A percentile compares a stretch with the other conserved stretches of the same genome.
phyloP scores from a whole-genome alignment of 2,888 invertebrate species.

The Tholera decimalis region DNA sequence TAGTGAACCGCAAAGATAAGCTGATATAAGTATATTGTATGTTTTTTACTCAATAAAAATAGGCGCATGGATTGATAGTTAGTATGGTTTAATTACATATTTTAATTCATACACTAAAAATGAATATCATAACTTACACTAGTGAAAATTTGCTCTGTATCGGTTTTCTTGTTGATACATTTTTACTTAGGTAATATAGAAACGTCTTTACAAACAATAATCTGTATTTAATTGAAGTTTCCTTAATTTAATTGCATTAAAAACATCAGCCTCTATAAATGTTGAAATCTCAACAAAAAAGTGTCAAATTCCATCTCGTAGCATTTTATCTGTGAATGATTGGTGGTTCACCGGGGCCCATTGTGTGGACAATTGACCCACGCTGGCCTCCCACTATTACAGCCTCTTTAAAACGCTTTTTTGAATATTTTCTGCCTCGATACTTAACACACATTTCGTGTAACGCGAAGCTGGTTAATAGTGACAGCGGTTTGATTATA shows the following conservation, averaged over 20 bases:
- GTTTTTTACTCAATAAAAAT: too few species aligned
- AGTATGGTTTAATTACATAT: too few species aligned
- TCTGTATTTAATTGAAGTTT: neutral
- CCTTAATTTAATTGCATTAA: neutral
- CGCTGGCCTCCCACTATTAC: slow-evolving; percentile 62
- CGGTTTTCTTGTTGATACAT: too few species aligned
- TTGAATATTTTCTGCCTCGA: slow-evolving; percentile 54
- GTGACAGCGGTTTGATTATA: slow-evolving; percentile 25
- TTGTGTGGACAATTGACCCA: slow-evolving; percentile 71
- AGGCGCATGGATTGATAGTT: too few species aligned
- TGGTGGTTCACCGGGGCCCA: slow-evolving; percentile 69
- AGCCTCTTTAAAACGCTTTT: slow-evolving; percentile 45
- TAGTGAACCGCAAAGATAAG: too few species aligned
- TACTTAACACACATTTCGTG: slow-evolving; percentile 45
- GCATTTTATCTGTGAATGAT: slow-evolving; percentile 74
- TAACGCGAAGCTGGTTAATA: slow-evolving; percentile 9
- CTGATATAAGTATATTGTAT: too few species aligned
- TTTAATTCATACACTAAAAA: too few species aligned
- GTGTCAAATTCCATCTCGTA: slow-evolving; percentile 74
- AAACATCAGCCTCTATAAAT: slow-evolving; percentile 65
- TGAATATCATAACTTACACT: too few species aligned
- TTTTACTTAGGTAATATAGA: too few species aligned
- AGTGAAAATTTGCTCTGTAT: too few species aligned
- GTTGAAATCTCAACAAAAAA: slow-evolving; percentile 67
- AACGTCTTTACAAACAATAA: too few species aligned